Conservation (phyloP, 2,113 vertebrate genomes). For the Talpa occidentalis region DNA sequence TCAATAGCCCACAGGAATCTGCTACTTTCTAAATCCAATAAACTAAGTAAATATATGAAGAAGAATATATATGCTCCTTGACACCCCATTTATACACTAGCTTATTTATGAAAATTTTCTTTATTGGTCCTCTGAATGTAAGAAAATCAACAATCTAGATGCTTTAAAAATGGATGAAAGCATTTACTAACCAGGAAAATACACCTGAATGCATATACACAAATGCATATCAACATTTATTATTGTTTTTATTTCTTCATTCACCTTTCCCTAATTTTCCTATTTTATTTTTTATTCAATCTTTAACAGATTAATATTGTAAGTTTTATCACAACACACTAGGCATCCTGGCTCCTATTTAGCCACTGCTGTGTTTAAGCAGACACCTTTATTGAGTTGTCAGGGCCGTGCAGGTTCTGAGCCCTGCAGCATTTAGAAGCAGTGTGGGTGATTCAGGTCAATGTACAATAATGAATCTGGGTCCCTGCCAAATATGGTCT, state of each 20-base stretch:
- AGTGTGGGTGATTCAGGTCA: slow-evolving; percentile 12
- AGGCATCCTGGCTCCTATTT: neutral
- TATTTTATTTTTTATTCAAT: neutral
- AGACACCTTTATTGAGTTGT: slow-evolving; percentile 64
- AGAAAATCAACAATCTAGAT: slow-evolving; percentile 51
- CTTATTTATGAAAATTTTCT: slow-evolving; percentile 70
- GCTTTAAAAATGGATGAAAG: slow-evolving; percentile 46
- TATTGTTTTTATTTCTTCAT: slow-evolving; percentile 41
- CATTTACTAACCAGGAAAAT: slow-evolving; percentile 52
- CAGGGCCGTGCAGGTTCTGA: slow-evolving; percentile 26
- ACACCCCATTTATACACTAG: slow-evolving; percentile 57
- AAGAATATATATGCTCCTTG: slow-evolving; percentile 64
- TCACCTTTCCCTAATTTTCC: slow-evolving; percentile 15
- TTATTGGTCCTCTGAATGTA: slow-evolving; percentile 62
- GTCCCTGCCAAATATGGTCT: slow-evolving; percentile 2
- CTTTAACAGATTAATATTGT: slow-evolving; percentile 5
- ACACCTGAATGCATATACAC: neutral
- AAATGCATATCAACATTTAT: neutral
- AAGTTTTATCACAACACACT: slow-evolving; percentile 24
- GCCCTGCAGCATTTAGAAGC: slow-evolving; percentile 1
- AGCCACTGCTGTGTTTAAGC: neutral
- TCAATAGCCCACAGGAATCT: slow-evolving; percentile 62
- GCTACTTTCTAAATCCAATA: slow-evolving; percentile 70
- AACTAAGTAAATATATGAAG: slow-evolving; percentile 72
- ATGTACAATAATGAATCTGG: slow-evolving; percentile 32